Evolutionary conservation across 2,888 invertebrate species (phyloP), one percentile per base, ranked within the genome.

Genomic region (Tinea pellionella): DNA sequence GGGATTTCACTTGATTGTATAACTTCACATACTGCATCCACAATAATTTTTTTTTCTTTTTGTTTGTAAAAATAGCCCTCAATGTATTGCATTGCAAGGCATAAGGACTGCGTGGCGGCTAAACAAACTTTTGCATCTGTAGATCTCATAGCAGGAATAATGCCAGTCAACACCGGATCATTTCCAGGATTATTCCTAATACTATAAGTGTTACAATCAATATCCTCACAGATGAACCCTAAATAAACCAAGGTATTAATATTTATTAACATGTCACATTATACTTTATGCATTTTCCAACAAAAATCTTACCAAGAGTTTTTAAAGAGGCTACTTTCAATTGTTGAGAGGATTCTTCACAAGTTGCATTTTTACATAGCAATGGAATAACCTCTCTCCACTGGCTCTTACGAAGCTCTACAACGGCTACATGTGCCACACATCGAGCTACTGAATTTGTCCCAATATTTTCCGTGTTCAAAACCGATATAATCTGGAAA

Each of bases 1-100:
- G 96, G 93, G 61, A 94, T 93, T 73, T 98, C 96, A 59, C 89
- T 83, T 6, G 96, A 96, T 79, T 99, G 99, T 1, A 99, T 99
- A 2, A 99, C 97, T 87, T 99, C 98, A 88, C 99, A 99, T 7
- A 99, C 98, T 60, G 98, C 97, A 88, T 99, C 98, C 99, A 99
- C 99, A 61, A 99, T 99, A 77, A 97, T 98, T 83, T 99, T 97
- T 65, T 99, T 90, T 83, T 99, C 99, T 61, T 94, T 91, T 89
- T 98, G 97, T 75, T 96, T 96, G 69, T 98, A 97, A 84, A 99
- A 99, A 87, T 99, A 99, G 30, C 96, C 96, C 85, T 96, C 95
- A 13, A 99, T 99, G 75, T 99, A 99, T 87, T 99, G 99, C 60
- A 99, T 86, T 0, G 99, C 99, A 83, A 99, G 99, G 58, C 96